These are phyloP conservation scores for Andrena praecox DNA, from an alignment of 2,888 invertebrate species.

Conservation along the genomic window DNA sequence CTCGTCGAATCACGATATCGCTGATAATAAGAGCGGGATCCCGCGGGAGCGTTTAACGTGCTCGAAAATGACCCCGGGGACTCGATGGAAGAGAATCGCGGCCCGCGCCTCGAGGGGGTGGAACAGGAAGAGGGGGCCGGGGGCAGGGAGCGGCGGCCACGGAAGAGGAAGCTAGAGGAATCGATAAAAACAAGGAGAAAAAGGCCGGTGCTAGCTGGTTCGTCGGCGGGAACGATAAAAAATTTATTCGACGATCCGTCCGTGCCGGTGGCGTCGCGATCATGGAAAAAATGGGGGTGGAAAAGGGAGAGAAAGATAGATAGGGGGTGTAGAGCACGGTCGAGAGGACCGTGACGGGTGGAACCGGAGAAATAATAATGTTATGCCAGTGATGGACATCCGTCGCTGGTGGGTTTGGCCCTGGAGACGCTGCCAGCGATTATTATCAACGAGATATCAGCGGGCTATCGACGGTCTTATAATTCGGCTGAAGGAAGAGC, in stretches of 20 bases:
- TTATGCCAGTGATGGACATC: constrained; percentile 16
- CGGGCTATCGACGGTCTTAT: too few species aligned
- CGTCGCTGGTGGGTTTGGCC: constrained; percentile 11
- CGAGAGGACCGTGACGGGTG: not conserved
- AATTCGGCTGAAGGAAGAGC: too few species aligned
- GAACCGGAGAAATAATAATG: constrained; percentile 56
- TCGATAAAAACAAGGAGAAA: constrained; percentile 61
- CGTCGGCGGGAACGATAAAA: constrained; percentile 69
- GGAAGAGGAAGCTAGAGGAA: constrained; percentile 50
- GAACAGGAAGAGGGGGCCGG: constrained; percentile 2
- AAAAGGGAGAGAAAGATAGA: constrained; percentile 48
- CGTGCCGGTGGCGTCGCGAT: constrained; percentile 61
- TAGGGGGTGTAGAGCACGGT: constrained; percentile 35
- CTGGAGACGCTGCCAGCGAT: not conserved
- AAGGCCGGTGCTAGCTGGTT: constrained; percentile 56
- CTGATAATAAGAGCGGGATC: constrained; percentile 55
- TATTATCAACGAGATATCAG: not conserved
- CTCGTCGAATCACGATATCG: constrained; percentile 58
- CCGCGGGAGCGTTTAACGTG: constrained; percentile 65
- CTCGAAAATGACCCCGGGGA: constrained; percentile 67
- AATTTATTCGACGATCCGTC: constrained; percentile 73
- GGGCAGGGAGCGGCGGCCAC: constrained; percentile 1
- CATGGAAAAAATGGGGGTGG: constrained; percentile 29
- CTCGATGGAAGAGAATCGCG: constrained; percentile 33
- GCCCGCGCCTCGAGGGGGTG: constrained; percentile 15